Conservation (phyloP, 2,113 vertebrate species). For the Hydropotes inermis region DNA sequence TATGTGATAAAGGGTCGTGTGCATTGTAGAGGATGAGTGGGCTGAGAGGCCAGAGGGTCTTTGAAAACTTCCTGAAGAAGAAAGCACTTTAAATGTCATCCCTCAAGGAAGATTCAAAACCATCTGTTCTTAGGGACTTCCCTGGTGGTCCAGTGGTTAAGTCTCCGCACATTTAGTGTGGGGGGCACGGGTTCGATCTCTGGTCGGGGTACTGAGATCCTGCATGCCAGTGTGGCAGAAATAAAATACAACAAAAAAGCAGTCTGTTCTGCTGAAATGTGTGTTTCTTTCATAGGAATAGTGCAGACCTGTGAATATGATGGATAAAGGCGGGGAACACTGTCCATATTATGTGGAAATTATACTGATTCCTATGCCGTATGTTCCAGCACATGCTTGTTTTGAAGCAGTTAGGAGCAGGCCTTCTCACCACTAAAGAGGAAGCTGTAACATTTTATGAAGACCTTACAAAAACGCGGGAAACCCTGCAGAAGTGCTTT, state of each 20-base stretch:
- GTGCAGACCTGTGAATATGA: rapidly evolving
- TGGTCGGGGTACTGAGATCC: neutral
- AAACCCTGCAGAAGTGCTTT: neutral
- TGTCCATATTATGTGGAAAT: neutral
- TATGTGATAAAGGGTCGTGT: rapidly evolving
- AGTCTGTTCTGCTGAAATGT: neutral
- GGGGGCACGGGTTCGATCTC: neutral
- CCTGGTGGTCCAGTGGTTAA: neutral
- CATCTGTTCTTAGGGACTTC: neutral
- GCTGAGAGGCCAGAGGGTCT: neutral
- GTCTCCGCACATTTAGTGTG: neutral
- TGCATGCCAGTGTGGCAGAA: neutral
- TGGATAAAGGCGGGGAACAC: neutral
- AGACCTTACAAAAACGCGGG: neutral
- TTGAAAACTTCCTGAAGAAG: neutral
- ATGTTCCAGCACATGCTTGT: neutral
- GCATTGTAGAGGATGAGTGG: neutral
- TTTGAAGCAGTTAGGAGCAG: neutral
- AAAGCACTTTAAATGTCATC: neutral
- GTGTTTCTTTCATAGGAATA: neutral
- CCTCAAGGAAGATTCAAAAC: neutral
- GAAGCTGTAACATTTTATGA: neutral
- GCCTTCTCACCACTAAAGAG: neutral
- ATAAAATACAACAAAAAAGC: neutral
- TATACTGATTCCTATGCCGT: neutral